Evolutionary conservation across 2,797 vertebrate genomes (phyloP).

Genomic region (Hafferia zeledoni): DNA sequence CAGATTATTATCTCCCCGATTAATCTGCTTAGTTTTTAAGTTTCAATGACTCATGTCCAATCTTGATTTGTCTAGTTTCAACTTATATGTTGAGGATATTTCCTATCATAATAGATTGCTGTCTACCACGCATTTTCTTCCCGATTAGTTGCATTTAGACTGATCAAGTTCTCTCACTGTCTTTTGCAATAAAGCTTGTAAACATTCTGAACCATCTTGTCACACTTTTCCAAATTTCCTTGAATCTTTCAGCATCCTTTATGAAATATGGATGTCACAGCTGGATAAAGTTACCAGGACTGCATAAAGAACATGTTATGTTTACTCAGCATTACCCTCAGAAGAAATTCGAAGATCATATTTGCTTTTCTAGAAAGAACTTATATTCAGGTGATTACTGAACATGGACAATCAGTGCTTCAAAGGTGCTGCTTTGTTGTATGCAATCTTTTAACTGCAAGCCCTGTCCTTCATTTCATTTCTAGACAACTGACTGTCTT

Average conservation of each 20-base stretch:
- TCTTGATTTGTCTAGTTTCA: neutral
- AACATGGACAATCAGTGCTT: neutral
- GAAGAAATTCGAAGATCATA: neutral
- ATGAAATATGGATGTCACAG: slow-evolving; percentile 43
- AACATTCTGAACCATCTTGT: neutral
- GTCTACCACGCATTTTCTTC: neutral
- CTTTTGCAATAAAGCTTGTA: slow-evolving; percentile 25
- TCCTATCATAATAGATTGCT: neutral
- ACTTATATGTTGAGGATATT: neutral
- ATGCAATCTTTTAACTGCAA: neutral
- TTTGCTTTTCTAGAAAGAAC: neutral
- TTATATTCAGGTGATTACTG: neutral
- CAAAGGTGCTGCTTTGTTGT: neutral
- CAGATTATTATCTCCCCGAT: neutral
- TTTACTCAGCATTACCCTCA: neutral
- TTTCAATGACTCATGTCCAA: neutral
- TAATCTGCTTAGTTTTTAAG: neutral
- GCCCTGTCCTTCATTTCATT: neutral
- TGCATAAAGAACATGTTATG: neutral
- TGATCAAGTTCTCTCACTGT: neutral
- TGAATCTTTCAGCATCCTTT: slow-evolving; percentile 43
- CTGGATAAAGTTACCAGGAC: neutral
- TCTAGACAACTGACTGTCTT: neutral
- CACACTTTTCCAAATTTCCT: neutral
- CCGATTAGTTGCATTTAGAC: neutral